Conservation (phyloP, 2,888 invertebrate species). For the Caenorhabditis plicata region DNA sequence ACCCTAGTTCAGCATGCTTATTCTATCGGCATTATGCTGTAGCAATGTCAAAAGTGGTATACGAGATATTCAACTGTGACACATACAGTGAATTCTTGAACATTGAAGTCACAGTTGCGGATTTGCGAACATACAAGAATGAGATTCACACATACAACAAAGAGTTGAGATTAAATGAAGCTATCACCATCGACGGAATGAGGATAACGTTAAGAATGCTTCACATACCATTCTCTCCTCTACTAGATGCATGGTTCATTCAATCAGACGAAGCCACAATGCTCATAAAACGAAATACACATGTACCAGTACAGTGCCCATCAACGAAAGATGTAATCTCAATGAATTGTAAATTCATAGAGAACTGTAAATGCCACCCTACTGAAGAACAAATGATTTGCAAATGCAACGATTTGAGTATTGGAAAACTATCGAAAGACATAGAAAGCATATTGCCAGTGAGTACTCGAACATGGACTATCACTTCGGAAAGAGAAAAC, state of each 20-base stretch:
- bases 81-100: not conserved
- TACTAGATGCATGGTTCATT: constrained; percentile 2
- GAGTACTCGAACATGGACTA: too few species aligned
- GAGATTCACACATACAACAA: not conserved
- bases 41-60: not conserved
- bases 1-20: constrained; percentile 2
- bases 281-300: not conserved
- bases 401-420: too few species aligned
- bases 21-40: constrained; percentile 10
- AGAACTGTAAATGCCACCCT: not conserved
- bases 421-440: too few species aligned
- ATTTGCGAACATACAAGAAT: not conserved
- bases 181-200: not conserved
- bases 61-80: constrained; percentile 8
- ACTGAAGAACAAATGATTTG: not conserved
- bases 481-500: too few species aligned
- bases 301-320: not conserved
- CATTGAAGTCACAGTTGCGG: not conserved
- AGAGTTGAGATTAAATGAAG: not conserved
- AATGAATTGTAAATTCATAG: constrained; percentile 1
- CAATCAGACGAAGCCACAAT: not conserved
- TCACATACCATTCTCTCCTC: constrained; percentile 1
- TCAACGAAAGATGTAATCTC: not conserved
- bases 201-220: not conserved
- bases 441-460: too few species aligned